Base-by-base conservation (phyloP, 2,797 vertebrate species). In the Gymnoscopelus microlampas region DNA sequence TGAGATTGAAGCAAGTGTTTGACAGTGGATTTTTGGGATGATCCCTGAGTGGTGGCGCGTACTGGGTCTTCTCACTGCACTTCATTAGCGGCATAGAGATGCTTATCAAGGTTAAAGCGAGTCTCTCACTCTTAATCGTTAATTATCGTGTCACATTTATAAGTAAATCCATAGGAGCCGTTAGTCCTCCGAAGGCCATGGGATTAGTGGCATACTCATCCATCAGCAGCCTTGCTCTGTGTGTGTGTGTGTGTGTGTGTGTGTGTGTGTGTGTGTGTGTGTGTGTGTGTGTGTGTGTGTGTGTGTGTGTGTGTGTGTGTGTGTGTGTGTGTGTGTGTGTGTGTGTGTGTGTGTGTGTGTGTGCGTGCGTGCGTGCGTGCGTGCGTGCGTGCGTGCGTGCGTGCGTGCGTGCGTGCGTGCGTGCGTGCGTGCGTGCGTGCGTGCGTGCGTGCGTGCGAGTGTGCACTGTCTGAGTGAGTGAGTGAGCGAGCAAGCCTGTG, bases 131-230 rank as follows among this genome's bases (percentile, higher is more conserved):
- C 76, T 67, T 78, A 51, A 60, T 14, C 69, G 81, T 72, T 88
- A 92, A 91, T 93, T 92, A 91, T 72, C 74, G 85, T 85, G 67
- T 88, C 79, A 80, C 59, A 87, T 74, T 80, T 49, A 80, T 85
- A 80, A 69, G 66, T 75, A 65, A 79, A 81, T 84, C 78, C 51
- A 79, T 72, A 74, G 67, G 3, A 61, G 71, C 53, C 76, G 76
- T 86, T 85, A 63, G 44, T 14, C 80, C 81, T 88, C 74, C 66
- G 71, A 9, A 53, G 76, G 60, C 83, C 80, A 70, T 51, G 75
- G 5, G 76, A 83, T 89, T 91, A 80, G 64, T 29, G 14, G 44
- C 48, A 48, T 62, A 14, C 59, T 58, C 55, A 60, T 63, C 63
- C 74, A 63, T 76, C 60, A 77, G 59, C 7, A 24, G 50, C 39